Percentiles rank a stretch among this genome's conserved stretches.
phyloP scores from a whole-genome alignment of 2,797 vertebrate genomes.

The Propithecus perrieri region DNA sequence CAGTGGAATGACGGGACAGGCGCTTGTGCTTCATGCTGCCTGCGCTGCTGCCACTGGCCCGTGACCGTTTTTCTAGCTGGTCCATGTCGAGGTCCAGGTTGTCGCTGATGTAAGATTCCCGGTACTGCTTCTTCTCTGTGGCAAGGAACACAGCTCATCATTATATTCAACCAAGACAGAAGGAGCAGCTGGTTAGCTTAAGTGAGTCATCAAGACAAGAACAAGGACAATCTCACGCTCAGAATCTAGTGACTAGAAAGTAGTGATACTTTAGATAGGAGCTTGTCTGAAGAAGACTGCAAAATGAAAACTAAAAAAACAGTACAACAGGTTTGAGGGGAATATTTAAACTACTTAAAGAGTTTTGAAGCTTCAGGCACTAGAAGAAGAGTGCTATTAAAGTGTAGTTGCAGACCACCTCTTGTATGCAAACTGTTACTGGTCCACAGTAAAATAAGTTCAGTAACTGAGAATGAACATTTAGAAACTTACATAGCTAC shows the following conservation, averaged over 20 bases:
- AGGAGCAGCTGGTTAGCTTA: background rate
- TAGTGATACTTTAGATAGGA: background rate
- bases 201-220: background rate
- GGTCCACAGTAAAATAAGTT: background rate
- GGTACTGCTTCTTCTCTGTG: slow-evolving; percentile 98
- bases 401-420: background rate
- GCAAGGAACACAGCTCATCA: background rate
- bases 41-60: slow-evolving; percentile 96
- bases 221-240: background rate
- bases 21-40: slow-evolving; percentile 93
- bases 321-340: background rate
- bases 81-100: slow-evolving; percentile 98
- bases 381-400: background rate
- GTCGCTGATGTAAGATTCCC: slow-evolving; percentile 99
- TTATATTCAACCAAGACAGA: background rate
- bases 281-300: background rate
- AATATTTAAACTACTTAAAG: background rate
- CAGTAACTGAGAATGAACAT: background rate
- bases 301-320: background rate
- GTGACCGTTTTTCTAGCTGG: slow-evolving; percentile 94
- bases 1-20: slow-evolving; percentile 93
- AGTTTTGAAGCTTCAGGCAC: background rate
- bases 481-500: background rate
- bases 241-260: background rate
- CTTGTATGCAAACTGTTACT: background rate